Evolutionary conservation across 2,113 vertebrate genomes (phyloP).

Genomic region (Glaucomys volans): DNA sequence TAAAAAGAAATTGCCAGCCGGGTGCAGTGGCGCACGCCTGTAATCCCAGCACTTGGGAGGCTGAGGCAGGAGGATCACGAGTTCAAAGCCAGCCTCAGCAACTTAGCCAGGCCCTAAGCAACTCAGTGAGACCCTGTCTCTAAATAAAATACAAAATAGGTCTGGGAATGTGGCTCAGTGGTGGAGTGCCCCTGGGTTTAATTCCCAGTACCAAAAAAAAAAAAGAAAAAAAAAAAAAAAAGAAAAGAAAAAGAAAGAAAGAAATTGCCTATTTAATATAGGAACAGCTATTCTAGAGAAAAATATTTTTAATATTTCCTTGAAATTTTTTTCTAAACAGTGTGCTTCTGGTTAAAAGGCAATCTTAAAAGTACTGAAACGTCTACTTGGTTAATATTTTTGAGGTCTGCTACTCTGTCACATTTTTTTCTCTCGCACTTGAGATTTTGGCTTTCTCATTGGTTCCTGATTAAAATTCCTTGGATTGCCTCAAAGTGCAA

Average conservation of each 20-base stretch:
- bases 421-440: background rate
- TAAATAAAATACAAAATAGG: no score
- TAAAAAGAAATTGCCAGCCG: background rate
- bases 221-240: no score
- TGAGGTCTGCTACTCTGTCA: slow-evolving; percentile 64
- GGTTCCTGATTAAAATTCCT: slow-evolving; percentile 69
- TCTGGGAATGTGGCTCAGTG: no score
- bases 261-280: background rate
- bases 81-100: no score
- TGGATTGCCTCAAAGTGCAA: background rate
- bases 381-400: slow-evolving; percentile 43
- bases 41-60: no score
- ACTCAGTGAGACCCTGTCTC: no score
- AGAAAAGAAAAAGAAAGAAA: no score
- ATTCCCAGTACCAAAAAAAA: no score
- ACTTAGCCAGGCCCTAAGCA: no score
- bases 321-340: background rate
- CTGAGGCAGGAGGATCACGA: no score
- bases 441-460: background rate
- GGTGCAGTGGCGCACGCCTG: no score
- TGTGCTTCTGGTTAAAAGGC: background rate
- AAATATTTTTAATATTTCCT: background rate
- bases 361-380: slow-evolving; percentile 3
- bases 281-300: background rate
- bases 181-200: no score